Evolutionary conservation across 2,888 invertebrate species (phyloP).

Genomic region (Drosophila sordidula): DNA sequence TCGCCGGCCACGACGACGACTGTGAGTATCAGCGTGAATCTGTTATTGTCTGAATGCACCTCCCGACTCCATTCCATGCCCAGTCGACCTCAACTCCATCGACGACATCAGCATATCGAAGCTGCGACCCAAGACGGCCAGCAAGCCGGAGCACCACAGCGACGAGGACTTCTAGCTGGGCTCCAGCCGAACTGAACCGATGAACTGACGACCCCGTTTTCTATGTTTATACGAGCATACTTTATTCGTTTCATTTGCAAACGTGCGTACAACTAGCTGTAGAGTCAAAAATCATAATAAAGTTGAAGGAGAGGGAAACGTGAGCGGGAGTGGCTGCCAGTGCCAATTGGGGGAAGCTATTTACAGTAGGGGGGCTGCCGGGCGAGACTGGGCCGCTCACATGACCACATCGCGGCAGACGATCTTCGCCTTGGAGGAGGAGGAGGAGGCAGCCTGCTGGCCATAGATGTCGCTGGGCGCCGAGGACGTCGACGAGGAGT

Average conservation of each 20-base stretch:
- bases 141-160: conserved; percentile 82
- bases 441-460: conserved; percentile 46
- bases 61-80: background rate
- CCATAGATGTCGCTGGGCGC: conserved; percentile 64
- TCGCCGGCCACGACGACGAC: conserved; percentile 54
- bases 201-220: conserved; percentile 19
- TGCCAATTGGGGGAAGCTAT: conserved; percentile 40
- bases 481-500: conserved; percentile 81
- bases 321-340: background rate
- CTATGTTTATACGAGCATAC: conserved; percentile 32
- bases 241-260: conserved; percentile 42
- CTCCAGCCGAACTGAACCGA: background rate
- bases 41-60: too few species aligned
- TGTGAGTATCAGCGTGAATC: conserved; percentile 52
- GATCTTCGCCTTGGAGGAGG: conserved; percentile 78
- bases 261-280: conserved; percentile 6
- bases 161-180: conserved; percentile 82
- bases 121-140: conserved; percentile 83
- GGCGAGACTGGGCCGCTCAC: conserved; percentile 45
- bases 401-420: conserved; percentile 83
- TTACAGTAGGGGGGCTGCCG: conserved; percentile 46
- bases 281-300: conserved; percentile 7
- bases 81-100: conserved; percentile 84
- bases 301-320: background rate
- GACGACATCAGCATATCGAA: conserved; percentile 84